Evolutionary conservation across 2,888 invertebrate species (phyloP), one percentile per base, ranked within the genome.

Genomic region (Pediacus dermestoides): DNA sequence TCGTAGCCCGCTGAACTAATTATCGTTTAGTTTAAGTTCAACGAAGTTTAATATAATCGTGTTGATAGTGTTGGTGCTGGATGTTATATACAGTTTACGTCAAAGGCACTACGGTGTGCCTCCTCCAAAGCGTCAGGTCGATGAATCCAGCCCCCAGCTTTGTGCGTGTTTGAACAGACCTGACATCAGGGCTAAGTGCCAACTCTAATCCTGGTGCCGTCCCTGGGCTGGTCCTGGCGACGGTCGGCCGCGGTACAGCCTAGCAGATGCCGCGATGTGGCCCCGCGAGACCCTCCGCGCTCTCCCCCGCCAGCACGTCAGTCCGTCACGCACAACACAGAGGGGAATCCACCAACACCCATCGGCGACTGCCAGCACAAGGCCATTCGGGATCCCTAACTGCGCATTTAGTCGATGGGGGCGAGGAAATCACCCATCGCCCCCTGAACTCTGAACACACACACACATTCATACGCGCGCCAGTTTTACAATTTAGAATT

Each of bases 261-360:
- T 41, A 36, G 44, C 48, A 45, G 48, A 48, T 48, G 48, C 45
- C 48, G 45, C 48, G 45, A 41, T 45, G 38, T 34, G 37, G 41
- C 48, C 46, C 48, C 48, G 39, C 41, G 44, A 40, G 40, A 28
- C 37, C 38, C 16, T 34, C 34, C 27, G 16, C 30, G 35, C 23
- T 23, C 23, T 30, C 9, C 9, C 12, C 18, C 35, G 22, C 16
- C 10, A 21, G 21, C 30, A 15, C 34, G 40, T 42, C 41, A 41
- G 46, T 50, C 52, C 50, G 48, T 55, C 52, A 50, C 52, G 52
- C 52, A 51, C 53, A 47, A 47, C 54, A 51, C 45, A 43, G 39
- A 48, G 41, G 36, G 38, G 44, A 23, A 36, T 34, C 39, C 40
- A 35, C 44, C 40, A 23, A 42, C 36, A 39, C 35, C 30, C 42